Evolutionary conservation across 2,888 invertebrate genomes (phyloP).

Genomic region (Eupithecia subfuscata): DNA sequence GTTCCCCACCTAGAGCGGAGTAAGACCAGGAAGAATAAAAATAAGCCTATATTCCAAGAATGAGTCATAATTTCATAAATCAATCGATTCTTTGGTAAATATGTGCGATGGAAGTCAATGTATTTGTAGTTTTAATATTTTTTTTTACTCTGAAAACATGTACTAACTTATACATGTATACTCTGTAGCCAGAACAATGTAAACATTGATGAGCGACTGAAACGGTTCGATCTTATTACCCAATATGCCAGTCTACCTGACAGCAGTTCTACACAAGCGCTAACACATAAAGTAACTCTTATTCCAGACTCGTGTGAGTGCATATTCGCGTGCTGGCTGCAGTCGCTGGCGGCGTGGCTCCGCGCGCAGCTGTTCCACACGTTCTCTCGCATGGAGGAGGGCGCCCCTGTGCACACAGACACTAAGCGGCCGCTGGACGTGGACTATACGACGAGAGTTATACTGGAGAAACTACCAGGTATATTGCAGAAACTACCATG

Average conservation of each 20-base stretch:
- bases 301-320: constrained; percentile 67
- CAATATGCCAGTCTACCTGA: background rate
- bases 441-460: constrained; percentile 58
- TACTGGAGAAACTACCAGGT: constrained; percentile 62
- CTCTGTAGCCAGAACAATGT: too few relatives aligned
- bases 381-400: constrained; percentile 54
- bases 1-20: too few relatives aligned
- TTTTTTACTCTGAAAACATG: too few relatives aligned
- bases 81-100: too few relatives aligned
- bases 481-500: constrained; percentile 50
- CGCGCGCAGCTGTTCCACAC: constrained; percentile 62
- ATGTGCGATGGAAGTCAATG: too few relatives aligned
- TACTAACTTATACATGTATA: too few relatives aligned
- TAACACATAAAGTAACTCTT: background rate
- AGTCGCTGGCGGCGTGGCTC: constrained; percentile 62
- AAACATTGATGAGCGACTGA: too few relatives aligned
- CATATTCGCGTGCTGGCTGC: constrained; percentile 63
- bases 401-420: constrained; percentile 11
- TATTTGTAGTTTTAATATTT: too few relatives aligned
- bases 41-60: too few relatives aligned
- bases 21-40: too few relatives aligned
- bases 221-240: too few relatives aligned
- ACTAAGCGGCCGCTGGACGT: constrained; percentile 44
- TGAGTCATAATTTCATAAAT: too few relatives aligned
- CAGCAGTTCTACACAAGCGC: background rate